Evolutionary conservation across 2,797 vertebrate species (phyloP).

Genomic region (Oreortyx pictus): DNA sequence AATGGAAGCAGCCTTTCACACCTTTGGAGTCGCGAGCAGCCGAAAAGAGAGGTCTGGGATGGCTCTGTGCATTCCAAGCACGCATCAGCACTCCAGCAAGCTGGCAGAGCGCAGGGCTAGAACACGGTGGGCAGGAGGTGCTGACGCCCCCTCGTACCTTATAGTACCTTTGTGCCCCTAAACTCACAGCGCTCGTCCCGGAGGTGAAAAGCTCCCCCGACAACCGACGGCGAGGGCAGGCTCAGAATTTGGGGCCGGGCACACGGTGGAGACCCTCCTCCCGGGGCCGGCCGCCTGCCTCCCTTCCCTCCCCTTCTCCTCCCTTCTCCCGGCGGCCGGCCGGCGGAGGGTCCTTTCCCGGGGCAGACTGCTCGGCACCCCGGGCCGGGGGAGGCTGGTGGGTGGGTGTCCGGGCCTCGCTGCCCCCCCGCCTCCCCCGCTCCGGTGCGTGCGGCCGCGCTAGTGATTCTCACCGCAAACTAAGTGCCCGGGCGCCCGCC

Average conservation of each 20-base stretch:
- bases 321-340: background rate
- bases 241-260: conserved; percentile 10
- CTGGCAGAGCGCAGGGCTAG: rapidly evolving
- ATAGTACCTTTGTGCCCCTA: background rate
- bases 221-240: rapidly evolving
- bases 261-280: background rate
- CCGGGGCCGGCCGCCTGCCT: background rate
- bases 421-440: background rate
- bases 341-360: background rate
- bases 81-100: background rate
- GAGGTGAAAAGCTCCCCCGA: background rate
- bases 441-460: background rate
- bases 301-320: background rate
- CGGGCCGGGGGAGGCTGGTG: background rate
- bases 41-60: background rate
- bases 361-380: background rate
- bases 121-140: background rate
- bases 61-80: rapidly evolving
- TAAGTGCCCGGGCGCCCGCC: background rate
- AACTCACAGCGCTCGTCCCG: background rate
- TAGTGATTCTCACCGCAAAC: conserved; percentile 7
- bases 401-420: background rate
- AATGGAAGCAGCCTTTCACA: background rate
- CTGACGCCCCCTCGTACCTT: background rate
- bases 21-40: background rate